These are phyloP conservation scores for Hormiphora californensis DNA, from an alignment of 37 sponge, comb jelly and placozoan genomes.

Conservation along the genomic window DNA sequence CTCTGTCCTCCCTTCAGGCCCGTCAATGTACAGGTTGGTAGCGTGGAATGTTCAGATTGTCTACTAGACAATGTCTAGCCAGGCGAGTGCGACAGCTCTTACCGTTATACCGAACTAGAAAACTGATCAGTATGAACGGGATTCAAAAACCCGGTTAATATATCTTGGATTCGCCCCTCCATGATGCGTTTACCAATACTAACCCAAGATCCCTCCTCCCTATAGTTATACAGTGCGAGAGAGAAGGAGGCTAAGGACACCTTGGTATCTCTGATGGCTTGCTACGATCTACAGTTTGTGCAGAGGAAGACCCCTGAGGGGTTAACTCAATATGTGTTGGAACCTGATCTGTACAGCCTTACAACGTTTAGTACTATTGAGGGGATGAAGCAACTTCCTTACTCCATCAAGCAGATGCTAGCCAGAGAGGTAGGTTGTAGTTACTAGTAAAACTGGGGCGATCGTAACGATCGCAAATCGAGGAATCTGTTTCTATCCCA, in stretches of 20 bases:
- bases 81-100: too few relatives aligned
- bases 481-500: too few relatives aligned
- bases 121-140: too few relatives aligned
- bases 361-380: conserved; percentile 66
- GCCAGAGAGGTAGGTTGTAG: conserved; percentile 79
- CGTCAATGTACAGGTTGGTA: conserved; percentile 47
- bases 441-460: too few relatives aligned
- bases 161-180: too few relatives aligned
- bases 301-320: conserved; percentile 83
- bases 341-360: conserved; percentile 72
- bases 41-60: too few relatives aligned
- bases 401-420: conserved; percentile 88
- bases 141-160: too few relatives aligned
- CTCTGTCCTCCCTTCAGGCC: conserved; percentile 44
- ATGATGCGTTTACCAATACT: too few relatives aligned
- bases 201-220: too few relatives aligned
- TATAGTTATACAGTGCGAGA: conserved; percentile 74
- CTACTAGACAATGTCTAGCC: too few relatives aligned
- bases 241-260: conserved; percentile 78
- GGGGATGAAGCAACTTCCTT: conserved; percentile 81
- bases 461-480: too few relatives aligned
- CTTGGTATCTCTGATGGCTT: conserved; percentile 83
- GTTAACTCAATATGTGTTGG: conserved; percentile 71
- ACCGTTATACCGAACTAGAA: too few relatives aligned
- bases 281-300: conserved; percentile 77